Base-by-base conservation (phyloP, 2,113 vertebrate genomes). In the Clarias batrachus region DNA sequence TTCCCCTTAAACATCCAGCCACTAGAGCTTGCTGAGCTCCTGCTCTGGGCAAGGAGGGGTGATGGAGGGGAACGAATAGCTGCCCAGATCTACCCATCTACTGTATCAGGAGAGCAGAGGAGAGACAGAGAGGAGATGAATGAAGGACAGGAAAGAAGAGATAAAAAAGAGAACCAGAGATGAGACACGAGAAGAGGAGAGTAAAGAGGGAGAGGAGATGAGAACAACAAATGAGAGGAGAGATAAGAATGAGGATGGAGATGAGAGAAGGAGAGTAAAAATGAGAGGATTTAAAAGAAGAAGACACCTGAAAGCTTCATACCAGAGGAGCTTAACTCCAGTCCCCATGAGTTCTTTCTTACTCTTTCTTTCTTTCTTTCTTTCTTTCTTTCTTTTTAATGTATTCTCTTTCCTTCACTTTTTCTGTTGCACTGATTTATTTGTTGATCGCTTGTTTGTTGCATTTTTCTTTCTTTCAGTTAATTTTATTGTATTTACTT, bases 11-110 rank as follows among this genome's bases (percentile, higher is more conserved):
- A 73, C 66, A 70, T 71, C 21, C 63, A 68, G 48, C 56, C 70
- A 73, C 70, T 62, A 17, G 19, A 77, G 27, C 77, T 30, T n/a
- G 27, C 54, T 60, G 68, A 33, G 82, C 66, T 84, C 70, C 57
- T 60, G 62, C 80, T 48, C 41, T 19, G 68, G 68, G 33, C 6
- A 37, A 16, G 19, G 71, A 73, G 25, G 11, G 7, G 9, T 27
- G 54, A 60, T 30, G 80, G 6, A 13, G 48, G 11, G 8, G 57
- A 33, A 11, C 3, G 5, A 27, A 19, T 1, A 59, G 21, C 54
- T 3, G 77, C 54, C 56, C 56, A 2, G 33, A 57, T 56, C 0
- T 27, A 17, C 73, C 52, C 37, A 48, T 76, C 48, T 52, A 27
- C n/a, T n/a, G n/a, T n/a, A n/a, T 14, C 74, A 56, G 48, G 73